Base-by-base conservation (phyloP, 2,888 invertebrate species). In the Gasteruption jaculator region DNA sequence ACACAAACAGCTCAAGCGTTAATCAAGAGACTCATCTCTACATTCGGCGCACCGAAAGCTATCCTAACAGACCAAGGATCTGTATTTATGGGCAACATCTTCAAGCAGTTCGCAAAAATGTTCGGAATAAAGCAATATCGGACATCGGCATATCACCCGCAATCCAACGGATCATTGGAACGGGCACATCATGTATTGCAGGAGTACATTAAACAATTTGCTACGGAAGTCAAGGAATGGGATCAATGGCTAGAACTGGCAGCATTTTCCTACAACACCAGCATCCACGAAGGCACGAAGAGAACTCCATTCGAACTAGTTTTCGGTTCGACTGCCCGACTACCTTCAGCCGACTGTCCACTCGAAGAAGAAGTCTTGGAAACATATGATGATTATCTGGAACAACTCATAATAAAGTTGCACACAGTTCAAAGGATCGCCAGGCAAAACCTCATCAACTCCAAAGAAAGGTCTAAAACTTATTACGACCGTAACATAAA, bases 1-100 rank as follows among this genome's bases (percentile, higher is more conserved):
- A 3, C 33, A 31, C 4, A 54, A 46, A 31, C 46, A 7, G 49
- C 49, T 2, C 29, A 41, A 2, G 43, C 38, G 1, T 38, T 49
- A 4, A 40, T 42, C 6, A 33, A 41, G 18, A 37, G 40, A 5
- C 37, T 48, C 4, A 36, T 51, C 14, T 41, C 41, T 6, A 19
- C 20, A 10, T 48, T 30, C 37, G 52, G 49, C 4, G 30, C 41
- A 1, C 52, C 51, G 0, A 12, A 29, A 24, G 11, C 18, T 0
- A 18, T 53, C 1, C 26, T 51, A 3, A 46, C 49, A 0, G 46
- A 53, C 12, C 44, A 46, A 33, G 46, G 50, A 1, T 15, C 46
- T 5, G 32, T 42, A n/a, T 48, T 50, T 20, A 14, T 34, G 2
- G 38, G 43, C 6, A 22, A 19, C 1, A 10, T 51, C 4, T 38